A percentile compares a stretch with the other conserved stretches of the same genome.
Conservation (phyloP, 2,888 invertebrate genomes). For the Neocrepidodera transversa region DNA sequence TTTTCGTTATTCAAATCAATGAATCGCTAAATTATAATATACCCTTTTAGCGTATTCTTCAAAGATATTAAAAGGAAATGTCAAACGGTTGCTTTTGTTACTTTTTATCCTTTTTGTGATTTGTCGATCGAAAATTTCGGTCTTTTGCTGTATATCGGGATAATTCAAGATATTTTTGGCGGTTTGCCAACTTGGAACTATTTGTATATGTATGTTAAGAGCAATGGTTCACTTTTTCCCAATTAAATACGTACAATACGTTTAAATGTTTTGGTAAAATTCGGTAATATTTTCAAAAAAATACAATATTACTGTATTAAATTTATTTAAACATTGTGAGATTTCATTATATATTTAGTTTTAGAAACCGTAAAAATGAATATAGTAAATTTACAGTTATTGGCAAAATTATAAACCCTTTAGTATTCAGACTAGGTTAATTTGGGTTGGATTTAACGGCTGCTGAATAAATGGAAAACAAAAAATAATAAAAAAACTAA, state of each 20-base stretch:
- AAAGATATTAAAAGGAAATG: slow-evolving; percentile 14
- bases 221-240: neutral
- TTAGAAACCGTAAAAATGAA: no score
- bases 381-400: no score
- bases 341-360: no score
- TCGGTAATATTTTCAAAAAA: no score
- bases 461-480: no score
- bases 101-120: slow-evolving; percentile 10
- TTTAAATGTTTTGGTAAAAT: no score
- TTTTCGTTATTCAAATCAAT: slow-evolving; percentile 59
- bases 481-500: no score
- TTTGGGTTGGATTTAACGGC: no score
- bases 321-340: no score
- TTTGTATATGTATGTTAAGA: neutral
- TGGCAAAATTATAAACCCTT: no score
- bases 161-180: slow-evolving; percentile 11
- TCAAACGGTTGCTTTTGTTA: slow-evolving; percentile 10
- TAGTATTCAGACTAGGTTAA: no score
- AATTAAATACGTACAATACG: neutral
- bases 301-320: no score
- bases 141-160: slow-evolving; percentile 8
- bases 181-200: slow-evolving; percentile 9
- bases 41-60: slow-evolving; percentile 43
- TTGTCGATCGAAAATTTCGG: slow-evolving; percentile 12
- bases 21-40: slow-evolving; percentile 59